Conservation (phyloP, 2,888 invertebrate species). For the Antheraea assamensis region DNA sequence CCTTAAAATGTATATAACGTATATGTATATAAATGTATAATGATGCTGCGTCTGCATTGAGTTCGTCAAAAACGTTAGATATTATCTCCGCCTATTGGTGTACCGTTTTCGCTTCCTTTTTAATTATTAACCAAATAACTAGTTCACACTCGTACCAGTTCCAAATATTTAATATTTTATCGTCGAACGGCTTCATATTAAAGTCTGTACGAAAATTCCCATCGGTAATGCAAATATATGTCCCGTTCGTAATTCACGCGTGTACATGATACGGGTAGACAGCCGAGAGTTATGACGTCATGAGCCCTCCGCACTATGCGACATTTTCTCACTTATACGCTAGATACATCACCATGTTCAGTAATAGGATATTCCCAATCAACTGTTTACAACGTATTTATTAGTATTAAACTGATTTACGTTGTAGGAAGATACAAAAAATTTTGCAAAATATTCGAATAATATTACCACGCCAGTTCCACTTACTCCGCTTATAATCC, state of each 20-base stretch:
- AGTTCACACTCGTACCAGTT: neutral
- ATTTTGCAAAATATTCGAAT: neutral
- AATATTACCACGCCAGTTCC: neutral
- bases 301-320: constrained; percentile 30
- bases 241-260: constrained; percentile 48
- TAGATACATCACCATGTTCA: neutral
- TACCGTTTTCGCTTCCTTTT: neutral
- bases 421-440: neutral
- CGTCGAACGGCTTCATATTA: neutral
- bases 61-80: too few species aligned
- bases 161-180: neutral
- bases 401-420: too few species aligned
- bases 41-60: too few species aligned
- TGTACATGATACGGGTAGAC: constrained; percentile 42
- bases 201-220: constrained; percentile 26
- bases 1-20: too few species aligned
- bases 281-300: constrained; percentile 58
- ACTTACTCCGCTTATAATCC: neutral
- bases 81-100: neutral
- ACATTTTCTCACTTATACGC: neutral
- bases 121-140: neutral
- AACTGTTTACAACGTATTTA: neutral
- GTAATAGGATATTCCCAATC: neutral
- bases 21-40: too few species aligned
- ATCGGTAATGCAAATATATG: constrained; percentile 46